phyloP scores from a whole-genome alignment of 2,113 vertebrate genomes.

The Myiagra hebetior region DNA sequence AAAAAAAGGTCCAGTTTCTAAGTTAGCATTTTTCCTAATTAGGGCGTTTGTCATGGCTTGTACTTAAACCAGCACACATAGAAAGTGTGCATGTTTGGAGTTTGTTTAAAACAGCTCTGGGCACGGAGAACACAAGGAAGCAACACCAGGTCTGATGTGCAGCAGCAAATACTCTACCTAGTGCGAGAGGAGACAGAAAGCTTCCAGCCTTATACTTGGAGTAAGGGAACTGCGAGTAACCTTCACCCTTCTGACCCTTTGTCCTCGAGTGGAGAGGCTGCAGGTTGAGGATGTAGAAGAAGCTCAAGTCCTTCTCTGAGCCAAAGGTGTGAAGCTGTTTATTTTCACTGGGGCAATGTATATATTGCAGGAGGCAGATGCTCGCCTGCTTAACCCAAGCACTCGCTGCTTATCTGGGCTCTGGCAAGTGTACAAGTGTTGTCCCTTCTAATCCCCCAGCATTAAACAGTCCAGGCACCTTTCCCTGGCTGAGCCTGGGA shows the following conservation, averaged over 20 bases:
- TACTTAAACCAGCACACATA: neutral
- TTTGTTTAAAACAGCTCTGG: neutral
- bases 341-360: conserved; percentile 69
- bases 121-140: neutral
- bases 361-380: conserved; percentile 64
- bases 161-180: neutral
- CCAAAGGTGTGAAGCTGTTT: conserved; percentile 73
- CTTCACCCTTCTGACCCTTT: neutral
- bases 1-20: neutral
- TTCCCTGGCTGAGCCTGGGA: conserved; percentile 34
- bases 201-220: neutral
- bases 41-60: accelerated
- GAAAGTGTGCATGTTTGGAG: neutral
- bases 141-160: accelerated
- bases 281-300: neutral
- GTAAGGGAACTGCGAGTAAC: neutral
- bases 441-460: conserved; percentile 59
- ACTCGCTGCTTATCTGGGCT: conserved; percentile 58
- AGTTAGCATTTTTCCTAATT: neutral
- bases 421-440: conserved; percentile 64
- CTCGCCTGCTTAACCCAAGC: conserved; percentile 55
- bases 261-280: neutral
- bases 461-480: conserved; percentile 65
- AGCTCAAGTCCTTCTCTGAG: conserved; percentile 20
- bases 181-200: accelerated